Evolutionary conservation across 2,888 invertebrate genomes (phyloP), one percentile per base, ranked within the genome.

Genomic region (Cylloceria caligata): DNA sequence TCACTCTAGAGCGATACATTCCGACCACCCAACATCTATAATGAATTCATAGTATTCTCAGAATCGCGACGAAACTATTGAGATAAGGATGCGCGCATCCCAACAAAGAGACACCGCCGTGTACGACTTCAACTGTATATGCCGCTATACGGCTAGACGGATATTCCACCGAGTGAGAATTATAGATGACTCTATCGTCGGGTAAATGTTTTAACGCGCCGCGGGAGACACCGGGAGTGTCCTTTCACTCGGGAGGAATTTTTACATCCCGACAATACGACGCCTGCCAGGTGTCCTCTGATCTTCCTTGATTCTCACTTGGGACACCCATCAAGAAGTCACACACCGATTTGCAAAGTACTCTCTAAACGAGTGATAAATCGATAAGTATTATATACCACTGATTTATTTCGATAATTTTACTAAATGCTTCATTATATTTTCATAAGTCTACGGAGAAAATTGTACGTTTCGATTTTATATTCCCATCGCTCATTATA

Each of bases 11-110:
- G 7, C 52, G 52, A 52, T 24, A 60, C 60, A 13, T 2, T 1
- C 39, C 67, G 85, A 85, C 85, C 85, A 85, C 85, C 84, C 85
- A 75, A 75, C n/a, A 39, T 57, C 47, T 13, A 67, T 82, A 85
- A 85, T 83, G 80, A 78, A 85, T 85, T 83, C 83, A 78, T 69
- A 34, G 67, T 16, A 52, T 85, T 85, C 85, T 21, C 34, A 45
- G 83, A 83, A 85, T 79, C 67, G 77, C 77, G 64, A 65, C 71
- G 69, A 78, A 83, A 80, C 68, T 72, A 69, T 67, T 24, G 75
- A 81, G 83, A 83, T 83, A 85, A 85, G 78, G 42, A 73, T 75
- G 57, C 74, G 67, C 64, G 77, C 6, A 19, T 16, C 19, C n/a
- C 45, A 72, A 77, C 83, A 85, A 83, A 85, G 83, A 65, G 55